These are phyloP conservation scores for Drosophila borborema DNA, from an alignment of 2,888 invertebrate species.

Conservation along the genomic window DNA sequence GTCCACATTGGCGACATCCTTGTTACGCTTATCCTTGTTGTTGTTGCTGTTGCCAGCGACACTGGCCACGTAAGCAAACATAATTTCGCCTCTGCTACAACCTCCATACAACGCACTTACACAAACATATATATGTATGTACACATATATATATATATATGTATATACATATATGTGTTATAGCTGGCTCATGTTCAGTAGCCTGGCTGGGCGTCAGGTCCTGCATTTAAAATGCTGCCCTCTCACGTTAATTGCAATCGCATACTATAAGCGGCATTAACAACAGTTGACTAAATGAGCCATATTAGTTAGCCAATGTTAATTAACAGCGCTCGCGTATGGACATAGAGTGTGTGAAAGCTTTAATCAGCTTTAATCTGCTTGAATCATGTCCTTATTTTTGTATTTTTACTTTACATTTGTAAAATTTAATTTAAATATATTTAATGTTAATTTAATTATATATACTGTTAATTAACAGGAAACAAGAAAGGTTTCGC, in stretches of 20 bases:
- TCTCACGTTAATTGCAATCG: conserved; percentile 20
- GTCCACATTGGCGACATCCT: conserved; percentile 52
- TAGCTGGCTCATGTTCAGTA: conserved; percentile 13
- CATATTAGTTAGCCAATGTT: conserved; percentile 5
- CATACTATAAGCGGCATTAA: conserved; percentile 24
- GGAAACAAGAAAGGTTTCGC: neutral
- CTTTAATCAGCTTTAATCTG: neutral
- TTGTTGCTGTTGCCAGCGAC: conserved; percentile 46
- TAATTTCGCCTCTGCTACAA: conserved; percentile 68
- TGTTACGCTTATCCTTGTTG: conserved; percentile 46
- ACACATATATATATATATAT: neutral
- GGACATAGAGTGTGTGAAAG: neutral
- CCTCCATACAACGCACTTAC: conserved; percentile 27
- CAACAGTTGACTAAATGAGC: conserved; percentile 14
- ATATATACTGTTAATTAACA: neutral
- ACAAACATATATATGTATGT: neutral
- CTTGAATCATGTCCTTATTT: too few species aligned
- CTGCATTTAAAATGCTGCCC: conserved; percentile 50
- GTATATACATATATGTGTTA: neutral
- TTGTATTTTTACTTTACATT: too few species aligned
- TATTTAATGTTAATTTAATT: too few species aligned
- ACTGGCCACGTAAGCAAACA: conserved; percentile 77
- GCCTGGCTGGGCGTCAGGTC: conserved; percentile 38
- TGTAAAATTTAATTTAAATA: too few species aligned
- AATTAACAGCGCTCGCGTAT: conserved; percentile 20